phyloP scores from a whole-genome alignment of 2,113 vertebrate genomes.

The Campylomormyrus numenius region DNA sequence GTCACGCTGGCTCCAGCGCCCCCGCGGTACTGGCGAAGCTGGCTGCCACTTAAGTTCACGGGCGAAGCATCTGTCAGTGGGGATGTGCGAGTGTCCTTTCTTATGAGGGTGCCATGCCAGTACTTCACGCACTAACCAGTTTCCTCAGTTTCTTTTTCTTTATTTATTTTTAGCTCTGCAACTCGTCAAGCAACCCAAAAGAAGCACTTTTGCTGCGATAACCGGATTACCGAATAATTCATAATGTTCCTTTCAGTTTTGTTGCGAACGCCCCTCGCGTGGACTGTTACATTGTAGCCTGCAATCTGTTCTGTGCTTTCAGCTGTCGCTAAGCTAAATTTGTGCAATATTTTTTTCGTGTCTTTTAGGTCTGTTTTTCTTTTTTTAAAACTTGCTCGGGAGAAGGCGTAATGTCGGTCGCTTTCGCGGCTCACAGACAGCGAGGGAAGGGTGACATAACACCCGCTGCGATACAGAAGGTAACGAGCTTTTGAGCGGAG shows the following conservation, averaged over 20 bases:
- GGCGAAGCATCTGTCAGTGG: conserved; percentile 10
- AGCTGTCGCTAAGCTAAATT: conserved; percentile 43
- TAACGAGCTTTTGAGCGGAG: conserved; percentile 53
- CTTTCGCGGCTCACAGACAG: conserved; percentile 89
- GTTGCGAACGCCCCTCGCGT: conserved; percentile 15
- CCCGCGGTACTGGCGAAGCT: background rate
- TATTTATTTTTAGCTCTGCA: background rate
- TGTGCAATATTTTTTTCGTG: background rate
- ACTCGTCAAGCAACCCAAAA: background rate
- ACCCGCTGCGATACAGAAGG: conserved; percentile 94
- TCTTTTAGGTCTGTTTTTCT: background rate
- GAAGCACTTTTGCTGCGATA: background rate
- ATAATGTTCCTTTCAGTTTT: background rate
- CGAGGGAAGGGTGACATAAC: conserved; percentile 94
- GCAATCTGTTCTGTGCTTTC: conserved; percentile 45
- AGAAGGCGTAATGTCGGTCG: conserved; percentile 80
- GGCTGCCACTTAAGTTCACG: conserved; percentile 5
- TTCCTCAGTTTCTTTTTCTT: background rate
- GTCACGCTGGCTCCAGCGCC: background rate
- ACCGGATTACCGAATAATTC: background rate
- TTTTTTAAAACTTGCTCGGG: conserved; percentile 2
- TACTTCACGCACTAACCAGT: background rate
- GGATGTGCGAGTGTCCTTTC: conserved; percentile 3
- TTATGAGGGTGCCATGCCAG: background rate
- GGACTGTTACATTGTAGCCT: conserved; percentile 38